Conservation (phyloP, 2,888 invertebrate genomes). For the Hydropsyche betteni region DNA sequence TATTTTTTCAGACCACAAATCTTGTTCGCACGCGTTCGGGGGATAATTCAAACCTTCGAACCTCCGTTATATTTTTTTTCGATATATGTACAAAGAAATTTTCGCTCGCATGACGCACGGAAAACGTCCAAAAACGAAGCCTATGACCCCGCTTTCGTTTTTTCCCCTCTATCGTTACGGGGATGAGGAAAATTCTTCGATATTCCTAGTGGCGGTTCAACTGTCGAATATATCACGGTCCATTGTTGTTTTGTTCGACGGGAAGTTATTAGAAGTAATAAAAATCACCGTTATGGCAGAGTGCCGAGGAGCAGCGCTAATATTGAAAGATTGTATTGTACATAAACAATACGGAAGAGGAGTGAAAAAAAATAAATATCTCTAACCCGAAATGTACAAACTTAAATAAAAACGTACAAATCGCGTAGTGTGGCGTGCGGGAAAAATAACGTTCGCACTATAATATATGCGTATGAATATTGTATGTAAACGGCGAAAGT, state of each 20-base stretch:
- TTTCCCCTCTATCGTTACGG: neutral
- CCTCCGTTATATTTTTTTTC: neutral
- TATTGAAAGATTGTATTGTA: conserved; percentile 16
- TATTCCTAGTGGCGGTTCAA: neutral
- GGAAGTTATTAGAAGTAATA: conserved; percentile 32
- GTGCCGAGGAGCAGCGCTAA: conserved; percentile 21
- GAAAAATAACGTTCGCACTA: too few species aligned
- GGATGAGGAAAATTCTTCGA: conserved; percentile 1
- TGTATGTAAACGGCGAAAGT: neutral
- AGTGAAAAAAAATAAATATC: too few species aligned
- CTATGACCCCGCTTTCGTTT: neutral
- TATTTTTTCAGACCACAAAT: conserved; percentile 36
- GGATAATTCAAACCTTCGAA: conserved; percentile 13
- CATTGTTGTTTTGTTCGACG: conserved; percentile 20
- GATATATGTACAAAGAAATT: too few species aligned
- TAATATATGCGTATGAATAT: too few species aligned
- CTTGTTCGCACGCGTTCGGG: conserved; percentile 38
- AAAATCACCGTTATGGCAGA: conserved; percentile 31
- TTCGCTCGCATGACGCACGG: neutral
- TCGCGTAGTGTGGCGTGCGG: too few species aligned
- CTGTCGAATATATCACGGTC: conserved; percentile 19
- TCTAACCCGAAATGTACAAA: too few species aligned
- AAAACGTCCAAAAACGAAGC: too few species aligned
- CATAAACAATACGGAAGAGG: neutral
- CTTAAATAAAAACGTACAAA: too few species aligned